Percentiles rank a stretch among this genome's conserved stretches.
Evolutionary conservation across 2,797 vertebrate genomes (phyloP).

Genomic region (Betta splendens): DNA sequence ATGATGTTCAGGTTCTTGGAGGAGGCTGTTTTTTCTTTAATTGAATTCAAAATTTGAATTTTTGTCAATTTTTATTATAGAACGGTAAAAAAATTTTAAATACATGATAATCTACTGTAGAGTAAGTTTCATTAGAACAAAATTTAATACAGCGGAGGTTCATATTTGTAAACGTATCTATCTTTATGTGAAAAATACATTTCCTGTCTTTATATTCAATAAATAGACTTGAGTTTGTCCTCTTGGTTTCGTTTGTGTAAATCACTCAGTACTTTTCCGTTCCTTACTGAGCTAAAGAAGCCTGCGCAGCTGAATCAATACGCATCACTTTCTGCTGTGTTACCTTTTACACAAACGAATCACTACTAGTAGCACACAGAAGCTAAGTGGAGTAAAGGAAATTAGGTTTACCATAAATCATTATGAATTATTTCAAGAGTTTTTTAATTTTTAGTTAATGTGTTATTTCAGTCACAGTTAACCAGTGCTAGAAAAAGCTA

Average conservation of each 20-base stretch:
- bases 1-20: no score
- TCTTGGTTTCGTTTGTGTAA: slow-evolving; percentile 39
- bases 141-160: no score
- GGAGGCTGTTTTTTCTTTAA: no score
- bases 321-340: not conserved
- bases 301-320: not conserved
- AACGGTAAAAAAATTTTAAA: no score
- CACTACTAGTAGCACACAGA: not conserved
- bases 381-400: not conserved
- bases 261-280: slow-evolving; percentile 47
- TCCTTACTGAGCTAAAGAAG: not conserved
- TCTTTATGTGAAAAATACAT: no score
- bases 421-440: not conserved
- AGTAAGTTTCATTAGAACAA: no score
- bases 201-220: no score
- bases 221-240: no score
- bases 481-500: slow-evolving; percentile 1
- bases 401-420: not conserved
- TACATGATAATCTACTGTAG: no score
- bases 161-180: no score
- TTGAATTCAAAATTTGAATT: no score
- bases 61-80: no score
- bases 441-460: not conserved
- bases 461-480: slow-evolving; percentile 7
- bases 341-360: not conserved